Base-by-base conservation (phyloP, 2,113 vertebrate species). In the Phasianus colchicus region DNA sequence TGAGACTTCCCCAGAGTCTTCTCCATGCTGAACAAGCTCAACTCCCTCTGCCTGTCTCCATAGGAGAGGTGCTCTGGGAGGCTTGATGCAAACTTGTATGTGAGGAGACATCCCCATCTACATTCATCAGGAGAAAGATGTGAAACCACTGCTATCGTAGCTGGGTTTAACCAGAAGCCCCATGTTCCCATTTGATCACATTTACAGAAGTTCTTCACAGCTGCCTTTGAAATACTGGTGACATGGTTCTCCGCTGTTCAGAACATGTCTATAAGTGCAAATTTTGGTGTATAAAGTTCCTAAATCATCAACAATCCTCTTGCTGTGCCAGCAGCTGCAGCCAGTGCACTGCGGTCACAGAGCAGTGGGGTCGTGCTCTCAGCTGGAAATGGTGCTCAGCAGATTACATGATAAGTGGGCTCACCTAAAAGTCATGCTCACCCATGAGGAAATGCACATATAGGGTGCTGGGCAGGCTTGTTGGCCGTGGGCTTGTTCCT, bases 361-460 rank as follows among this genome's bases (percentile, higher is more conserved):
- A 50, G 48, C 48, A 50, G 24, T 50, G 24, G 24, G 48, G 24
- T 50, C 7, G 1, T 25, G 12, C 48, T 50, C 48, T 3, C 27
- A 17, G 9, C 47, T 0, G 0, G 80, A 54, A 90, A 4, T 5
- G 6, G 27, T 0, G 1, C 61, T 83, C 60, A n/a, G 50, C 29
- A n/a, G n/a, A 3, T 0, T 45, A 45, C 0, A 13, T 9, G 11
- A 21, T 9, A 52, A 47, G 10, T 29, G 61, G 14, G 24, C 17
- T 75, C 66, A 19, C 40, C 20, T 3, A 21, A 70, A 80, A 76
- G 50, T 34, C n/a, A 3, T 1, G 2, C 47, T 71, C 10, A 11
- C 8, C 58, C 67, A 50, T 45, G 52, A 80, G 47, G 73, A 87
- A 88, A 36, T 0, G 1, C 60, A 63, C 43, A 16, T 36, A n/a